These are phyloP conservation scores for Papilio gigon DNA, from an alignment of 2,888 invertebrate genomes.

Conservation along the genomic window DNA sequence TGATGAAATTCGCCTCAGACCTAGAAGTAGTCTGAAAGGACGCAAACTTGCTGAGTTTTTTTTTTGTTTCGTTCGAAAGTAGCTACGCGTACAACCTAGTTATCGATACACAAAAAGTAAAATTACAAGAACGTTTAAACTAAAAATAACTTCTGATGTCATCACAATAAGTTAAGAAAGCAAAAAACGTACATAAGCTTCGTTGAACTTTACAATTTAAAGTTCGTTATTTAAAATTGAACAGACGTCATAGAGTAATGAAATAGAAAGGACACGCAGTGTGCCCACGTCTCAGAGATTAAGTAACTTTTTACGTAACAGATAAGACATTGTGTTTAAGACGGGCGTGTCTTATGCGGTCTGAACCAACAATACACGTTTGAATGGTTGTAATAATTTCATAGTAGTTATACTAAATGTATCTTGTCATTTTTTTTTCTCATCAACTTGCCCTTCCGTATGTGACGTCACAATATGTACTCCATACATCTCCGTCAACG, in stretches of 20 bases:
- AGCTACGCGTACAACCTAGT: no score
- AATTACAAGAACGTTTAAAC: background rate
- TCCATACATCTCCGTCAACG: no score
- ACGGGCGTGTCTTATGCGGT: background rate
- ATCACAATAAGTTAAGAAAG: background rate
- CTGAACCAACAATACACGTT: background rate
- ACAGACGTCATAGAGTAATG: constrained; percentile 25
- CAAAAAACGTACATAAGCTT: background rate
- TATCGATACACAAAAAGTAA: background rate
- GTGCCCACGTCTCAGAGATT: constrained; percentile 25
- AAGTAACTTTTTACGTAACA: constrained; percentile 26
- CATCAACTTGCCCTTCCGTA: no score
- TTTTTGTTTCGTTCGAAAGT: no score
- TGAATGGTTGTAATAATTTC: background rate
- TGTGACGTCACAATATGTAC: no score
- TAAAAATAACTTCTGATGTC: background rate
- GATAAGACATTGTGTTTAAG: constrained; percentile 12
- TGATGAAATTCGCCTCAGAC: no score
- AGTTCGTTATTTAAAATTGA: constrained; percentile 24
- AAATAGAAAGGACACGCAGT: constrained; percentile 25
- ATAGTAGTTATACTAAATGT: background rate
- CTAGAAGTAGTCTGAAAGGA: no score
- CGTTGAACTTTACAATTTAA: constrained; percentile 2
- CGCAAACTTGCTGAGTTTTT: no score
- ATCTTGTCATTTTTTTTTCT: no score